Conservation (phyloP, 1,140 invertebrate species). For the Leptopilina boulardi region DNA sequence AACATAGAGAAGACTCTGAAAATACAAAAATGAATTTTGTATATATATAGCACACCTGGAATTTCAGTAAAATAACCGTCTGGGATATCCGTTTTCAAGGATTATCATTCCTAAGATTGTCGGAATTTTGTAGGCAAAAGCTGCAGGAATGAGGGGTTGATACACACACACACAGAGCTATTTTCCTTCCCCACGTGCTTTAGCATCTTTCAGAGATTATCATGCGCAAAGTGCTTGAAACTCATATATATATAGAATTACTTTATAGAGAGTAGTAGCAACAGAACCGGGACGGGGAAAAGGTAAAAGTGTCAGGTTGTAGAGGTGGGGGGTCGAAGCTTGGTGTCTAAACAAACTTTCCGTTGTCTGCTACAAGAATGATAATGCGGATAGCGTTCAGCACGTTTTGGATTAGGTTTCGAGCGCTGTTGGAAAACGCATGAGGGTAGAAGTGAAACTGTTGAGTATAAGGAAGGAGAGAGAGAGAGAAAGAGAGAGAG, state of each 20-base stretch:
- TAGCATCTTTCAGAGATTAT: conserved; percentile 55
- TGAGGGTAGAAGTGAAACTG: conserved; percentile 26
- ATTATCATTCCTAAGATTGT: conserved; percentile 30
- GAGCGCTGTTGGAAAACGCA: conserved; percentile 37
- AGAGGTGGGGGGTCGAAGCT: conserved; percentile 43
- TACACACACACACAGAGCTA: background rate
- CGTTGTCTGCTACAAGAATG: conserved; percentile 68
- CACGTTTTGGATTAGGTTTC: conserved; percentile 65
- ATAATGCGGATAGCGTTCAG: conserved; percentile 61
- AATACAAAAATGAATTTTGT: background rate
- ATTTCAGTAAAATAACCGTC: background rate
- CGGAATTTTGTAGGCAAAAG: conserved; percentile 9
- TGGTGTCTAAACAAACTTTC: conserved; percentile 62
- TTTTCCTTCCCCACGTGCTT: conserved; percentile 24
- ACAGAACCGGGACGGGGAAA: background rate
- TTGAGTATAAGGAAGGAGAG: conserved; percentile 24
- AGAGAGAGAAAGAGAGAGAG: conserved; percentile 1
- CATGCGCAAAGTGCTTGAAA: conserved; percentile 60
- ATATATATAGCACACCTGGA: background rate
- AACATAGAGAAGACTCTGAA: background rate
- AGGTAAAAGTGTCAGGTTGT: conserved; percentile 5
- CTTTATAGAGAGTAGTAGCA: conserved; percentile 10
- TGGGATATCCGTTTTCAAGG: background rate
- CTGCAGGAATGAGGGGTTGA: background rate
- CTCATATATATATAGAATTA: conserved; percentile 60